Conservation (phyloP, 2,888 invertebrate species). For the Anthoptus insignis region DNA sequence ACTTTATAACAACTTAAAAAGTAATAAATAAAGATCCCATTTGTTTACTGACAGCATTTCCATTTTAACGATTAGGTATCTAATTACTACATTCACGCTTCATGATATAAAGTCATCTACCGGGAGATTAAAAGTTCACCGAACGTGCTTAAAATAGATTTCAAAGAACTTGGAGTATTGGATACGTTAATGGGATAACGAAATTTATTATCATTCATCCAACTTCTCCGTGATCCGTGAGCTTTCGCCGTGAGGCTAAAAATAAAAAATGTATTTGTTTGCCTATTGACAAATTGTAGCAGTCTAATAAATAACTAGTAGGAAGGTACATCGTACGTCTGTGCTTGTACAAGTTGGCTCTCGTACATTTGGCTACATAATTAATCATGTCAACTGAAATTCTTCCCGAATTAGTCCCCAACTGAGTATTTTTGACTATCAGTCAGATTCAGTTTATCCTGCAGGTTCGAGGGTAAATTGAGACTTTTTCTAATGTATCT, state of each 20-base stretch:
- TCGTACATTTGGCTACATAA: not conserved
- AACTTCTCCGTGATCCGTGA: conserved; percentile 4
- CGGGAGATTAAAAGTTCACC: conserved; percentile 49
- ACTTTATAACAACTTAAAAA: conserved; percentile 17
- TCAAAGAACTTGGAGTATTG: conserved; percentile 39
- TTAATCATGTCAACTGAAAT: not conserved
- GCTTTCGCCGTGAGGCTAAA: conserved; percentile 11
- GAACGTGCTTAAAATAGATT: conserved; percentile 51
- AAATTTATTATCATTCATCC: conserved; percentile 26
- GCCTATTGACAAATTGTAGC: conserved; percentile 6
- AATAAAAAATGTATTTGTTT: conserved; percentile 9
- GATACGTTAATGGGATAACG: conserved; percentile 23
- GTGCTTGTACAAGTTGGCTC: not conserved
- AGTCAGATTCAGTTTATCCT: not conserved
- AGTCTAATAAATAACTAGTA: not conserved
- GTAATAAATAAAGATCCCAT: not conserved
- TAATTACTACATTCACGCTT: conserved; percentile 11
- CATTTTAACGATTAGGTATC: not conserved
- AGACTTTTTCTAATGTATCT: too few relatives aligned
- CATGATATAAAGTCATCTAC: conserved; percentile 27
- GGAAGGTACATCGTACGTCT: not conserved
- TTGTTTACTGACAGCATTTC: not conserved
- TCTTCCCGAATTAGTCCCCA: not conserved
- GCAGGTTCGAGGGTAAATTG: too few relatives aligned
- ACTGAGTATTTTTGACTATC: not conserved